Percentiles rank a stretch among this genome's conserved stretches.
phyloP scores from a whole-genome alignment of 1,140 invertebrate species.

The Asobara japonica region DNA sequence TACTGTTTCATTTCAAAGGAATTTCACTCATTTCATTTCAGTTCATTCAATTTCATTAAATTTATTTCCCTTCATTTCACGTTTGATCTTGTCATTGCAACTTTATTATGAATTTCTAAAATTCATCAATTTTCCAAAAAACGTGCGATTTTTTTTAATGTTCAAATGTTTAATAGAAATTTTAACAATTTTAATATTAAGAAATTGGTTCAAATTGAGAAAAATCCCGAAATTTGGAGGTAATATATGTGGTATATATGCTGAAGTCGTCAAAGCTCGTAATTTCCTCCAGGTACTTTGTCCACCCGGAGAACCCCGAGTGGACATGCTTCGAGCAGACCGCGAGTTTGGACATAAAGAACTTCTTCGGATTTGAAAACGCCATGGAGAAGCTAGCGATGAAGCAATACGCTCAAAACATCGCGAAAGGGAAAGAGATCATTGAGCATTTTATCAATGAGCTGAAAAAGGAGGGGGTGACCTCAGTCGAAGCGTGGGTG shows the following conservation, averaged over 20 bases:
- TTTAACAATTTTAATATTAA: too few species aligned
- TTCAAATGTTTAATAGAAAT: too few species aligned
- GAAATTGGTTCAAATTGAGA: too few species aligned
- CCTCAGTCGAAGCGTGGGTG: conserved; percentile 71
- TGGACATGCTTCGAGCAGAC: conserved; percentile 99
- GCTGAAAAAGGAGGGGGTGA: conserved; percentile 84
- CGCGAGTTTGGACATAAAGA: conserved; percentile 93
- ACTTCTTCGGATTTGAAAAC: conserved; percentile 96
- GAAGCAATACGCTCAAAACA: conserved; percentile 95
- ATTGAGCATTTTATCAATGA: conserved; percentile 92
- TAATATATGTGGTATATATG: neutral
- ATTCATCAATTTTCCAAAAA: too few species aligned
- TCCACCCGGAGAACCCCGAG: conserved; percentile 92
- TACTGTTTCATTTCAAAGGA: too few species aligned
- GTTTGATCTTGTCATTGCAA: too few species aligned
- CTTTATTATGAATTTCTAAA: too few species aligned
- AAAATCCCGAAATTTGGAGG: too few species aligned
- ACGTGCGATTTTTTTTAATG: too few species aligned
- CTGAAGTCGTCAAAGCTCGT: neutral
- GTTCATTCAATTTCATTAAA: too few species aligned
- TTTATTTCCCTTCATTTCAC: too few species aligned
- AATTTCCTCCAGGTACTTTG: conserved; percentile 63
- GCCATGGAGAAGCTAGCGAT: conserved; percentile 96
- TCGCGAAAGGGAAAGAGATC: conserved; percentile 95
- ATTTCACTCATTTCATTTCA: conserved; percentile 78